phyloP scores from a whole-genome alignment of 2,797 vertebrate species.

The Aselliscus stoliczkanus region DNA sequence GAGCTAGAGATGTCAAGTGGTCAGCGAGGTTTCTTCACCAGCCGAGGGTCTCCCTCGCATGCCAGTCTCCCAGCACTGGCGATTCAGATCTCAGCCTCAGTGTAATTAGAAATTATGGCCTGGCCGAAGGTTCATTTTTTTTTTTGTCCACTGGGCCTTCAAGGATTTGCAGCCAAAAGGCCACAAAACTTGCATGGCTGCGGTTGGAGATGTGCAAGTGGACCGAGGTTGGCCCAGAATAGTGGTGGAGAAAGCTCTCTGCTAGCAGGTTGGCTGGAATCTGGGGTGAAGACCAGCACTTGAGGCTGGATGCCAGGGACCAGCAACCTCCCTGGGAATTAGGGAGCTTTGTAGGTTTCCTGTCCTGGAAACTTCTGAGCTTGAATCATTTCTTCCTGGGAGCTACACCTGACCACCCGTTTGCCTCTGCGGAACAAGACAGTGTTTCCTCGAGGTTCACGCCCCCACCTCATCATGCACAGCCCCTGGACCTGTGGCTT shows the following conservation, averaged over 20 bases:
- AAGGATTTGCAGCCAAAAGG: background rate
- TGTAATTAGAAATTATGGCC: background rate
- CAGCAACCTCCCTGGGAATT: background rate
- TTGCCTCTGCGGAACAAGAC: background rate
- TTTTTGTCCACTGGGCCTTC: rapidly evolving
- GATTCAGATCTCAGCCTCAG: background rate
- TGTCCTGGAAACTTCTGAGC: background rate
- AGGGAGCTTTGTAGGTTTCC: rapidly evolving
- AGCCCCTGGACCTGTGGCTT: rapidly evolving
- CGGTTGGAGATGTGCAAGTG: too few species aligned
- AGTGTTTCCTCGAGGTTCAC: background rate
- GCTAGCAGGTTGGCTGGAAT: background rate
- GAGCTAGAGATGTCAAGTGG: background rate
- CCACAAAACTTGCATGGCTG: background rate
- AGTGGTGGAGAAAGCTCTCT: background rate
- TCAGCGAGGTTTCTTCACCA: background rate
- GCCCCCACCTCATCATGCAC: rapidly evolving
- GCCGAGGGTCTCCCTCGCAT: rapidly evolving
- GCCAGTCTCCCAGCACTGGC: rapidly evolving
- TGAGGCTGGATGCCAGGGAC: background rate
- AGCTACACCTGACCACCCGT: background rate
- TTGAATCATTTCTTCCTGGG: background rate
- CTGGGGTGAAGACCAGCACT: background rate
- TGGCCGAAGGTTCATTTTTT: background rate
- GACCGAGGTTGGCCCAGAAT: background rate